Evolutionary conservation across 2,113 vertebrate species (phyloP).

Genomic region (Perccottus glenii): DNA sequence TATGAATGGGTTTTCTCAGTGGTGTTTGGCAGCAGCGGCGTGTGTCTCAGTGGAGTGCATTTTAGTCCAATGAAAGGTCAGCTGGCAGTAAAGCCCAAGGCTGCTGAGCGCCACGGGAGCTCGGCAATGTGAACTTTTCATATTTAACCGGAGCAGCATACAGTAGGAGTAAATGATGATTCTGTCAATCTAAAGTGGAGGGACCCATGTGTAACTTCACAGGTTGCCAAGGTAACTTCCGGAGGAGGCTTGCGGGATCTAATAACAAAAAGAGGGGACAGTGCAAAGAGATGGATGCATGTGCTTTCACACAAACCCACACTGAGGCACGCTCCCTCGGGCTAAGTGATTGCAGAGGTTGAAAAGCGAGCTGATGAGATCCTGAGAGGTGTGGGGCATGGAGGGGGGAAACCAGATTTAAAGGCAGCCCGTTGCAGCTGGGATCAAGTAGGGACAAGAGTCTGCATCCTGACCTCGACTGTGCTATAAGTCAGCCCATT

Average conservation of each 20-base stretch:
- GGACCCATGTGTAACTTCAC: constrained; percentile 32
- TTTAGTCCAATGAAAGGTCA: constrained; percentile 43
- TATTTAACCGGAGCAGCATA: constrained; percentile 33
- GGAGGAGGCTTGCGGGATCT: constrained; percentile 36
- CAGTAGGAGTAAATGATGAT: constrained; percentile 28
- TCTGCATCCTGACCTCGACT: constrained; percentile 30
- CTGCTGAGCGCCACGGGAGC: constrained; percentile 16
- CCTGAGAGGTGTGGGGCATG: constrained; percentile 18
- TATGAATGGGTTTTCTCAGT: background rate
- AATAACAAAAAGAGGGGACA: constrained; percentile 57
- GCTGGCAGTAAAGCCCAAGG: background rate
- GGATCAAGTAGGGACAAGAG: constrained; percentile 43
- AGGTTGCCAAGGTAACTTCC: constrained; percentile 57
- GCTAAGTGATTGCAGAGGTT: constrained; percentile 63
- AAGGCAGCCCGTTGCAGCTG: constrained; percentile 29
- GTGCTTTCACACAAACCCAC: constrained; percentile 29
- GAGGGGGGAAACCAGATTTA: constrained; percentile 38
- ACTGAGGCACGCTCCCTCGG: constrained; percentile 25
- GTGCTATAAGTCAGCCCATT: constrained; percentile 15
- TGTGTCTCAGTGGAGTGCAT: constrained; percentile 13
- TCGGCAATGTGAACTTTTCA: constrained; percentile 18
- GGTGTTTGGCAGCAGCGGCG: background rate
- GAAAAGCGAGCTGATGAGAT: constrained; percentile 59
- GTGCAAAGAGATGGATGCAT: constrained; percentile 39
- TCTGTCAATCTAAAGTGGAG: constrained; percentile 37